Percentiles rank a stretch among this genome's conserved stretches.
These are phyloP conservation scores for Atta colombica DNA, from an alignment of 1,140 invertebrate species.

Conservation along the genomic window DNA sequence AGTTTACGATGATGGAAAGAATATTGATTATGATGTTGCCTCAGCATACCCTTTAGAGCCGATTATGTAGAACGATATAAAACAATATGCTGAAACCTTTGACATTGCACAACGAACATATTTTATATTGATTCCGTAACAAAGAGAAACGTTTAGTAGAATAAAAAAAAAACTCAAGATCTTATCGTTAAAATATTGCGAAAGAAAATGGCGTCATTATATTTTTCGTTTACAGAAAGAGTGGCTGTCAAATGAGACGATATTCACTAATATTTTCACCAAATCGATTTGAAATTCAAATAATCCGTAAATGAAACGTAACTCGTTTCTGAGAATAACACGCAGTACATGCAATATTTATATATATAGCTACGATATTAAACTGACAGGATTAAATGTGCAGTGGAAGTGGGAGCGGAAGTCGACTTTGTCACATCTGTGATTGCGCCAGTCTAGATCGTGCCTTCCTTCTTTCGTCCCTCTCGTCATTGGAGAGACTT, in stretches of 20 bases:
- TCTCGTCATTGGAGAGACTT: slow-evolving; percentile 36
- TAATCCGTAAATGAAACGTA: background rate
- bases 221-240: background rate
- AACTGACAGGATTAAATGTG: slow-evolving; percentile 4
- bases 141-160: background rate
- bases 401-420: slow-evolving; percentile 12
- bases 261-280: background rate
- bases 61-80: slow-evolving; percentile 22
- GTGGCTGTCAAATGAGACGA: background rate
- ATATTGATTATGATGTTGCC: slow-evolving; percentile 42
- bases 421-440: slow-evolving; percentile 47
- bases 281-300: background rate
- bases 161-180: background rate
- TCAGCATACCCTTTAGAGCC: background rate
- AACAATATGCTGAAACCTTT: background rate
- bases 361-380: background rate
- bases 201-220: background rate
- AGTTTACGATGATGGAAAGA: slow-evolving; percentile 36
- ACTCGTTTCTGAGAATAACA: background rate
- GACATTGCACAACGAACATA: background rate
- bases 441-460: slow-evolving; percentile 59
- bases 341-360: background rate
- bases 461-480: background rate
- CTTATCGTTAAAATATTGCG: background rate
- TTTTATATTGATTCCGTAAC: background rate